phyloP scores from a whole-genome alignment of 1,140 invertebrate genomes.

The Drosophila watanabei region DNA sequence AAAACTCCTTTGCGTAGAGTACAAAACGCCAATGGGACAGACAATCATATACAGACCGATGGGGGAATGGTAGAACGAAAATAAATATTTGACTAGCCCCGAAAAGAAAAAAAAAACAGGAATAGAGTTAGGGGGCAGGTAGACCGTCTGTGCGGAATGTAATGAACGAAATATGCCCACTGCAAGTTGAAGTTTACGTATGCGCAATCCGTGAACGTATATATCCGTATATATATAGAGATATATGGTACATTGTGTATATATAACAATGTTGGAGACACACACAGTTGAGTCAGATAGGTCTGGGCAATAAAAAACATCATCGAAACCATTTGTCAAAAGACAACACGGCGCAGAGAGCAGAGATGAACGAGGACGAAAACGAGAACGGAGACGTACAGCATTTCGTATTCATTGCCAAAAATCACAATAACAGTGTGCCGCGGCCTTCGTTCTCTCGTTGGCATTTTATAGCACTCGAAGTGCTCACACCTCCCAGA shows the following conservation, averaged over 20 bases:
- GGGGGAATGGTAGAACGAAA: constrained; percentile 16
- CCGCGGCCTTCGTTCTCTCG: constrained; percentile 11
- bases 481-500: constrained; percentile 33
- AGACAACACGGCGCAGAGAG: constrained; percentile 52
- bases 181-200: constrained; percentile 65
- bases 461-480: constrained; percentile 43
- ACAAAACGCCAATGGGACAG: constrained; percentile 27
- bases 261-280: constrained; percentile 59
- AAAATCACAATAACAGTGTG: constrained; percentile 78
- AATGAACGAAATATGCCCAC: constrained; percentile 65
- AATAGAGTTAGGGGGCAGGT: constrained; percentile 15
- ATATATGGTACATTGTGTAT: constrained; percentile 5
- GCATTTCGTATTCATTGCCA: constrained; percentile 84
- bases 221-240: background rate
- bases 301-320: constrained; percentile 81
- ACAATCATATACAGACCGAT: constrained; percentile 15
- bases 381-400: constrained; percentile 36
- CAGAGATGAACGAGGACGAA: constrained; percentile 5
- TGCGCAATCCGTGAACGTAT: constrained; percentile 50
- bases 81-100: constrained; percentile 64
- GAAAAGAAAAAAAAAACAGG: background rate
- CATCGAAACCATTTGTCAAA: constrained; percentile 82
- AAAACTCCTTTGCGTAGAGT: background rate
- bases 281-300: constrained; percentile 68
- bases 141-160: constrained; percentile 17